Percentiles rank a stretch among this genome's conserved stretches.
phyloP scores from a whole-genome alignment of 2,888 invertebrate genomes.

The Agriopis leucophaearia region DNA sequence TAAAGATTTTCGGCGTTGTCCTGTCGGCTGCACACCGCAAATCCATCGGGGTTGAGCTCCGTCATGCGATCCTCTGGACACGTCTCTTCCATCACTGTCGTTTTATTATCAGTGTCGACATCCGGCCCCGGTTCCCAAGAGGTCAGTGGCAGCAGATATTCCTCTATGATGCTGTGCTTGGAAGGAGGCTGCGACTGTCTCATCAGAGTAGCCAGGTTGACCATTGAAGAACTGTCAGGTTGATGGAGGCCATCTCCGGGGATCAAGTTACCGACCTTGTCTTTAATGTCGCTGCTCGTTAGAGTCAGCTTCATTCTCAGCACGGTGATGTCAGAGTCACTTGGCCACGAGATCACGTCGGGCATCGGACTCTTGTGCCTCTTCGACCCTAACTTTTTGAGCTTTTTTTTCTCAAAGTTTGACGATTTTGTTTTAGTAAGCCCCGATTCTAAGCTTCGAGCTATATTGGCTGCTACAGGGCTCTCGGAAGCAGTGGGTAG shows the following conservation, averaged over 20 bases:
- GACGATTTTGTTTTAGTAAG: conserved; percentile 57
- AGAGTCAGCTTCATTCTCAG: conserved; percentile 79
- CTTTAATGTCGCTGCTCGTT: conserved; percentile 71
- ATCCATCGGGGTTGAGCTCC: conserved; percentile 38
- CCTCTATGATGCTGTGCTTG: conserved; percentile 74
- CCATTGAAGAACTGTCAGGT: conserved; percentile 85
- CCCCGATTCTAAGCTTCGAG: conserved; percentile 72
- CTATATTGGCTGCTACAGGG: conserved; percentile 60
- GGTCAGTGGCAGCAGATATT: conserved; percentile 84
- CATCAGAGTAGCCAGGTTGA: conserved; percentile 86
- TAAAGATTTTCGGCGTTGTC: conserved; percentile 44
- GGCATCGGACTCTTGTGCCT: conserved; percentile 61
- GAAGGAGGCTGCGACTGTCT: conserved; percentile 71
- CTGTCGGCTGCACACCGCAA: conserved; percentile 50
- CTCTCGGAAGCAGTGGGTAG: conserved; percentile 64
- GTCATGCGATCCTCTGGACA: conserved; percentile 30
- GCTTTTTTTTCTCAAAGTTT: conserved; percentile 57
- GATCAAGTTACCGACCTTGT: conserved; percentile 75
- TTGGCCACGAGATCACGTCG: conserved; percentile 81
- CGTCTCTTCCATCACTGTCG: conserved; percentile 45
- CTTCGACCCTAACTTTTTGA: conserved; percentile 61
- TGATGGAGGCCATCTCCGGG: conserved; percentile 86
- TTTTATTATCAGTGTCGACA: conserved; percentile 51
- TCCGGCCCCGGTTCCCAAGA: conserved; percentile 83
- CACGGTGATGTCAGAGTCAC: conserved; percentile 87